Percentiles rank a stretch among this genome's conserved stretches.
Evolutionary conservation across 1,140 invertebrate species (phyloP).

Genomic region (Lasaia peninsularis): DNA sequence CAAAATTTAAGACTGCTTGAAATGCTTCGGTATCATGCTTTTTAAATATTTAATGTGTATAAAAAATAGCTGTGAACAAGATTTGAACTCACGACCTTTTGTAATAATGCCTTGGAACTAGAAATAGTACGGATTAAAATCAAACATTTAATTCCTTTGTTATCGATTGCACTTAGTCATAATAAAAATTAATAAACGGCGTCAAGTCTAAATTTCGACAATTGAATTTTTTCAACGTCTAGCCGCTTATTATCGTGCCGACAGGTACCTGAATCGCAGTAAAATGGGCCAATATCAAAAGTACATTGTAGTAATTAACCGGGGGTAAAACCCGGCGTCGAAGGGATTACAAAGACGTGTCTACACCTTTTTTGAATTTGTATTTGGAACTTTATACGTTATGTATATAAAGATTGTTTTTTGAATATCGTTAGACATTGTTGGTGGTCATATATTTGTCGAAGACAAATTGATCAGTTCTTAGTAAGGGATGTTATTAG

Average conservation of each 20-base stretch:
- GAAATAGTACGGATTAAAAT: too few species aligned
- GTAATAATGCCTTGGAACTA: too few species aligned
- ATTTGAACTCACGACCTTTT: too few species aligned
- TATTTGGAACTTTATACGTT: slow-evolving; percentile 26
- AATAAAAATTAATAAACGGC: slow-evolving; percentile 35
- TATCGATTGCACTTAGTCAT: slow-evolving; percentile 2
- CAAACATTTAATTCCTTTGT: too few species aligned
- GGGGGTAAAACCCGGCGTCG: neutral
- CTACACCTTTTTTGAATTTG: slow-evolving; percentile 45
- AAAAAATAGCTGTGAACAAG: too few species aligned
- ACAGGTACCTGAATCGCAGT: slow-evolving; percentile 1
- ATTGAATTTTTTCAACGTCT: slow-evolving; percentile 7
- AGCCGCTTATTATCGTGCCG: neutral
- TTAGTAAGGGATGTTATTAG: neutral
- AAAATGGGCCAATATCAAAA: slow-evolving; percentile 3
- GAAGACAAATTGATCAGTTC: slow-evolving; percentile 62
- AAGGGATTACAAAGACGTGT: neutral
- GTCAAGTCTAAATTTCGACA: slow-evolving; percentile 38
- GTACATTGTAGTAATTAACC: slow-evolving; percentile 5
- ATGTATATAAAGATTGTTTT: slow-evolving; percentile 26
- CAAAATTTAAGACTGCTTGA: too few species aligned
- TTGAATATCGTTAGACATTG: slow-evolving; percentile 22
- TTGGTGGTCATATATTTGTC: slow-evolving; percentile 66
- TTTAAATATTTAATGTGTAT: too few species aligned
- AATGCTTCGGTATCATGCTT: too few species aligned